These are phyloP conservation scores for Hoplias malabaricus DNA, from an alignment of 2,113 vertebrate species.

Conservation along the genomic window DNA sequence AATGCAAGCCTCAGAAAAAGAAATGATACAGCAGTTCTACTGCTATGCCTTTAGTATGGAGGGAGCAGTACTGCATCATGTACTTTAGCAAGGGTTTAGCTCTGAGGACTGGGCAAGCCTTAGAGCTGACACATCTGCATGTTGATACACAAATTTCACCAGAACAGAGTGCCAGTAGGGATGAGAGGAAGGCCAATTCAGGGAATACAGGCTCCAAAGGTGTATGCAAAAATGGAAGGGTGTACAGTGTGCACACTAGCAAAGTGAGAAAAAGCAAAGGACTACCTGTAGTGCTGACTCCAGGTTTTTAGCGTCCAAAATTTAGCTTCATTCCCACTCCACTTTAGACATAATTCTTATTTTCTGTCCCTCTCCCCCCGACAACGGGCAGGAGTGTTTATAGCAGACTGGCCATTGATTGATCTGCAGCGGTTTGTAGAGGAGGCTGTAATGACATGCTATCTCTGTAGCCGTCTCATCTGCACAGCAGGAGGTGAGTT, in stretches of 20 bases:
- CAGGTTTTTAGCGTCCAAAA: neutral
- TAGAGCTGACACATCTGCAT: conserved; percentile 13
- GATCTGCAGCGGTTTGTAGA: conserved; percentile 54
- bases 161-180: neutral
- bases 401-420: conserved; percentile 57
- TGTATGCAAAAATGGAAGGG: neutral
- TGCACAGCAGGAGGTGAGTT: neutral
- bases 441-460: conserved; percentile 57
- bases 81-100: neutral
- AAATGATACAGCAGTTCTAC: neutral
- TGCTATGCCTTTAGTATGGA: neutral
- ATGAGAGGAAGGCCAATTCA: neutral
- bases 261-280: neutral
- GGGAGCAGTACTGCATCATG: neutral
- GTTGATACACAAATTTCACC: neutral
- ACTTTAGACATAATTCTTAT: neutral
- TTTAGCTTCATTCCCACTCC: neutral
- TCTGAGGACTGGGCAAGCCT: neutral
- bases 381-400: conserved; percentile 55
- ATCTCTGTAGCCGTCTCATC: conserved; percentile 23
- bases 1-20: neutral
- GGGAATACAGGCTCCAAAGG: neutral
- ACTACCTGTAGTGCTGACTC: neutral
- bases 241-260: neutral
- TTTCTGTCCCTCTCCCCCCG: conserved; percentile 32